Base-by-base conservation (phyloP, 2,888 invertebrate genomes). In the Meganola albula region DNA sequence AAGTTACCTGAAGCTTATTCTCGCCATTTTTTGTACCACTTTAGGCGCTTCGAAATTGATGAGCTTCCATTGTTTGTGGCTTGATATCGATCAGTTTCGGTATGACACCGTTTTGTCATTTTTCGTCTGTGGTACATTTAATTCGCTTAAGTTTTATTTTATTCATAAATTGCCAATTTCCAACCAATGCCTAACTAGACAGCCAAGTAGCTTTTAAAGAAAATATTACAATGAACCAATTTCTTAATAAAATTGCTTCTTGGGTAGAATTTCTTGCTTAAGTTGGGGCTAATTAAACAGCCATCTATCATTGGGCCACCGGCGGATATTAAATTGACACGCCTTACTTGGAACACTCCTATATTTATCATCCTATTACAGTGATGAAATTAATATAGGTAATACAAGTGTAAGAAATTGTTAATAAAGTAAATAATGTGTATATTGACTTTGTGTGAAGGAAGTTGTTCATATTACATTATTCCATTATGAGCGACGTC, bases 311-410 rank as follows among this genome's bases (percentile, higher is more conserved):
- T 60, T 53, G 55, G 65, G 55, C 69, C 72, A 73, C 70, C 75
- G 60, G 62, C 76, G 79, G 78, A 80, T 82, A 83, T 82, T 75
- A 75, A 74, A 75, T 77, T 69, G 82, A 79, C 80, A 75, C 80
- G 78, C 76, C 79, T 74, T 56, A 49, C 57, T 64, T 57, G 40
- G 60, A 59, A 60, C 69, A 67, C 71, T 67, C 68, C 69, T 53
- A 55, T 53, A 64, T 65, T 65, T 67, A n/a, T n/a, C 58, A 63
- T 69, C 58, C 59, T 67, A 71, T 76, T 72, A 71, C 60, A 44
- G 36, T 49, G 53, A 53, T 65, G n/a, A n/a, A n/a, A 62, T 63
- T 64, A 64, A 61, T 53, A 49, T 51, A 54, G 30, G 37, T 36
- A 48, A 50, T 48, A n/a, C 39, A 49, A 31, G 38, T 37, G 44